Percentiles rank a stretch among this genome's conserved stretches.
Conservation (phyloP, 2,888 invertebrate species). For the Agrotis puta region DNA sequence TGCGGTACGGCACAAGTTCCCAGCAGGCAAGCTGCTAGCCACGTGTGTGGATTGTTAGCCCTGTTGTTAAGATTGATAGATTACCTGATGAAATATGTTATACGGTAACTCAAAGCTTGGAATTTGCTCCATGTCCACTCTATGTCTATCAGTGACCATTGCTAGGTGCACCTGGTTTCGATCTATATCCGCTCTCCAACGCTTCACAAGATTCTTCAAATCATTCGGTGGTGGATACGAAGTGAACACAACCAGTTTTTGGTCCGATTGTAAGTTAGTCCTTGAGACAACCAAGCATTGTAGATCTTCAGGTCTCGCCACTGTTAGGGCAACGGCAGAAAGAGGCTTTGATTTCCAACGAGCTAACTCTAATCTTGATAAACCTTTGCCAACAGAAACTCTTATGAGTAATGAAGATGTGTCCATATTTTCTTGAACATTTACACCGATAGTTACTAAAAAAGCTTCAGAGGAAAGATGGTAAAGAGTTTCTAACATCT, state of each 20-base stretch:
- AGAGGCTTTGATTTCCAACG: conserved; percentile 18
- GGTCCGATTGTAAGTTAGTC: conserved; percentile 11
- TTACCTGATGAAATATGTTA: conserved; percentile 9
- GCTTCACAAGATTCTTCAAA: conserved; percentile 19
- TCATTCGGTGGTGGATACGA: conserved; percentile 81
- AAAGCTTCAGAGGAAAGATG: conserved; percentile 2
- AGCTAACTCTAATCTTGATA: conserved; percentile 12
- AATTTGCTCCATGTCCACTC: conserved; percentile 6
- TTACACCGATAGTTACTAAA: neutral
- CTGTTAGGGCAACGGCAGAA: conserved; percentile 11
- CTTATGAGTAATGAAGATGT: neutral
- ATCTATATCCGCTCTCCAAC: conserved; percentile 14
- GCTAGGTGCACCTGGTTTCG: conserved; percentile 15
- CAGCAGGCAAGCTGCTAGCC: no score
- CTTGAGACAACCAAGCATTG: conserved; percentile 9
- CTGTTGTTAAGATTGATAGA: no score
- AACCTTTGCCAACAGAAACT: conserved; percentile 20
- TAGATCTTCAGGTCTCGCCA: conserved; percentile 19
- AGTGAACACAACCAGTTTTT: conserved; percentile 69
- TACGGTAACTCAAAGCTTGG: conserved; percentile 22
- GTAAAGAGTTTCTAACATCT: conserved; percentile 7
- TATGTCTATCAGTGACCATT: neutral
- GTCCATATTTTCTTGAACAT: neutral
- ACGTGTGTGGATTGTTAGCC: no score
- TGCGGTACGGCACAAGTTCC: no score